phyloP scores from a whole-genome alignment of 2,797 vertebrate species.

The Poliocrania exsul region DNA sequence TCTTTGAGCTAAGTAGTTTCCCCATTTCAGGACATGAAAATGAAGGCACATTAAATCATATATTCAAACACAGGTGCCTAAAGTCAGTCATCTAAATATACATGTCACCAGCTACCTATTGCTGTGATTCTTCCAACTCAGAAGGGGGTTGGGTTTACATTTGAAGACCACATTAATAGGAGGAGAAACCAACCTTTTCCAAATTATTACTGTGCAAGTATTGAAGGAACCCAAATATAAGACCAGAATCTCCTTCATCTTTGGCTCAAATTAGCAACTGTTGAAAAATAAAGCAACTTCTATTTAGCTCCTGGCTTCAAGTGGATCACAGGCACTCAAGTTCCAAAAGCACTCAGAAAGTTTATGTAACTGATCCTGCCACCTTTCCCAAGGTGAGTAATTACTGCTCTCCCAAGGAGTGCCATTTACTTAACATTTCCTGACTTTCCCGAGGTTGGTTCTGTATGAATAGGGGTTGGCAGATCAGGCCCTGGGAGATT shows the following conservation, averaged over 20 bases:
- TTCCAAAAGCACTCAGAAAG: background rate
- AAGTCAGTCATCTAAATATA: background rate
- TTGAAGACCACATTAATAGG: background rate
- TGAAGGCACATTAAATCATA: background rate
- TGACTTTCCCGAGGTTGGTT: background rate
- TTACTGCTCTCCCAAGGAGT: background rate
- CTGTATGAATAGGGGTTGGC: background rate
- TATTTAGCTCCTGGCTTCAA: background rate
- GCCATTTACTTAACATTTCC: background rate
- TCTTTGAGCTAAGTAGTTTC: constrained; percentile 1
- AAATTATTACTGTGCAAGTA: background rate
- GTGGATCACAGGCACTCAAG: background rate
- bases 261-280: background rate
- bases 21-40: background rate
- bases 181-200: background rate
- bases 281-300: background rate
- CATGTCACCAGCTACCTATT: background rate
- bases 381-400: background rate
- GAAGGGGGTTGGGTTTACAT: background rate
- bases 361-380: background rate
- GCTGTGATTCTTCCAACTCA: background rate
- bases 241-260: background rate
- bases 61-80: background rate
- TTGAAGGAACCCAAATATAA: background rate
- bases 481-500: background rate